Evolutionary conservation across 2,888 invertebrate species (phyloP), one percentile per base, ranked within the genome.

Genomic region (Dermolepida albohirtum): DNA sequence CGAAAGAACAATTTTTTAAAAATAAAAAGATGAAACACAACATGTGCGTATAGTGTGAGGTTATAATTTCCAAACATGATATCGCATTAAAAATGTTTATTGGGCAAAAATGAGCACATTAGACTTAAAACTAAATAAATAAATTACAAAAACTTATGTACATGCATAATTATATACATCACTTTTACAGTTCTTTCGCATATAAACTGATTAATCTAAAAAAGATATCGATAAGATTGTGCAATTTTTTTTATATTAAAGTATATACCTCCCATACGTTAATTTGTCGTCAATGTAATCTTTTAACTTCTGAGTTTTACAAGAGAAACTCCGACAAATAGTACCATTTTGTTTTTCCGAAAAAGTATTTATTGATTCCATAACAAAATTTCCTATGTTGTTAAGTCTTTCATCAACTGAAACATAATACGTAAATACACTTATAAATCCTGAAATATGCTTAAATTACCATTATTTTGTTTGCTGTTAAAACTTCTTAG

Each of bases 361-460:
- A 65, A 70, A 75, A 17, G 54, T 69, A 41, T 72, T 72, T 29
- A 76, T 72, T 12, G 75, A 70, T 12, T 70, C 70, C 29, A 71
- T 39, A 1, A 75, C 72, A 47, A 70, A 71, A 29, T 63, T 59
- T 0, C 71, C 66, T 8, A 74, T 27, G 43, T 66, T 70, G 55
- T 73, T 69, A 39, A 74, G 43, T 17, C 67, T 63, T 16, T 71
- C 67, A 59, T 67, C 69, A 43, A 14, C 72, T 70, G 43, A 50
- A 67, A 67, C 29, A 59, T 10, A 12, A n/a, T 11, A 51, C 44
- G 43, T 44, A 16, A 17, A 1, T 22, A 22, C 22, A 22, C 4
- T 22, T 22, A 22, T 22, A 22, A 22, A 22, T 22, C 22, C 4
- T n/a, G n/a, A n/a, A n/a, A 22, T 22, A 22, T 22, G 22, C 4